These are phyloP conservation scores for Taxidea taxus DNA, from an alignment of 2,113 vertebrate genomes.

Conservation along the genomic window DNA sequence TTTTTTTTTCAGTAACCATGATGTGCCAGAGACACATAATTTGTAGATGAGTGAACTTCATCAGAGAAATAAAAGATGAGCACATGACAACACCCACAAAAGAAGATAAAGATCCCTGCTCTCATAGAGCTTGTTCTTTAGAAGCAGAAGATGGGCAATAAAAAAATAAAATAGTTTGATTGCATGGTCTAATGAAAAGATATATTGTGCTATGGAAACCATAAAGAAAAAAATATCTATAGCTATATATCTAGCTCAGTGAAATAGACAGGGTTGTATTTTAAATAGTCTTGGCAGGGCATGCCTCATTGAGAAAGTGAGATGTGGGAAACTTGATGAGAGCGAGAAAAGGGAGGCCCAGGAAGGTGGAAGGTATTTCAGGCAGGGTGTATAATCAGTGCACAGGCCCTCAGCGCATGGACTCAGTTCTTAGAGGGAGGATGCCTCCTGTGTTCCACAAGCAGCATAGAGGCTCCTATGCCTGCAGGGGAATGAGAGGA, in stretches of 20 bases:
- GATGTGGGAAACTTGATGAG: not conserved
- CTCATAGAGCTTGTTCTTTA: not conserved
- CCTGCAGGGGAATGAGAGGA: not conserved
- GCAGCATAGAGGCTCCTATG: rapidly evolving
- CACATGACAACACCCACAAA: not conserved
- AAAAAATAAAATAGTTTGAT: not conserved
- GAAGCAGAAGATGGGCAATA: not conserved
- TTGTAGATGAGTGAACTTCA: not conserved
- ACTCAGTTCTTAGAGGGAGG: not conserved
- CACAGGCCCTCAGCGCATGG: not conserved
- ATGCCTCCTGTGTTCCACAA: not conserved
- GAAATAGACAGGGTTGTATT: not conserved
- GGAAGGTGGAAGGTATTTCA: not conserved
- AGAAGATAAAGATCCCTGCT: not conserved
- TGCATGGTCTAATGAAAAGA: not conserved
- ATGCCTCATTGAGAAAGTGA: not conserved
- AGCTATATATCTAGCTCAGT: not conserved
- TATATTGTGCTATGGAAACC: not conserved
- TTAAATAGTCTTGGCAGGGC: not conserved
- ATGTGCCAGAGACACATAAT: not conserved
- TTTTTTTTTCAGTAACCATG: not conserved
- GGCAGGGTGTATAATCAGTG: not conserved
- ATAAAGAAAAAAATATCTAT: not conserved
- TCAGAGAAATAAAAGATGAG: not conserved
- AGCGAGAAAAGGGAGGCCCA: not conserved